Percentiles rank a stretch among this genome's conserved stretches.
phyloP scores from a whole-genome alignment of 2,797 vertebrate species.

The Serranus cabrilla region DNA sequence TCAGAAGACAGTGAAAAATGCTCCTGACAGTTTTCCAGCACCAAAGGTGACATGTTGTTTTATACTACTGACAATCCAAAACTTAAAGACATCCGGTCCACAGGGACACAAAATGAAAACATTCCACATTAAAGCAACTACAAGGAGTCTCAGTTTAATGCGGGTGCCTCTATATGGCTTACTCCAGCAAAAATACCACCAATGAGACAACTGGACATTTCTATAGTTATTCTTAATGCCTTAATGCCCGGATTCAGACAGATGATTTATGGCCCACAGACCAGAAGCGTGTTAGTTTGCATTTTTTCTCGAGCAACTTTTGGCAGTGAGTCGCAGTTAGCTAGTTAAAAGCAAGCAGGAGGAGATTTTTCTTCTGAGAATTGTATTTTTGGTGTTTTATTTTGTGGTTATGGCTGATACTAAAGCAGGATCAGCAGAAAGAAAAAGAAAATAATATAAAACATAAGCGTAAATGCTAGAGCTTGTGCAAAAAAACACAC shows the following conservation, averaged over 20 bases:
- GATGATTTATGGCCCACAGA: too few relatives aligned
- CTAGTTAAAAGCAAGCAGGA: background rate
- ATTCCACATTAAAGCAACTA: background rate
- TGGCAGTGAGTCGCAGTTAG: background rate
- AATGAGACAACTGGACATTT: too few relatives aligned
- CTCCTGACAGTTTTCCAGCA: background rate
- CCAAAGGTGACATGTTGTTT: background rate
- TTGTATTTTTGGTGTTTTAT: background rate
- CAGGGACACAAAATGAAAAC: background rate
- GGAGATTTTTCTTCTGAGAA: background rate
- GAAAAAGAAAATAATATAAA: background rate
- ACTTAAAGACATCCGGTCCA: background rate
- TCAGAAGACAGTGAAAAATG: slow-evolving; percentile 3
- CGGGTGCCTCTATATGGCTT: too few relatives aligned
- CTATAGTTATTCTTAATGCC: too few relatives aligned
- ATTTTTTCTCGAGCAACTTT: background rate
- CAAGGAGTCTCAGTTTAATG: too few relatives aligned
- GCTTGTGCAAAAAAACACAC: background rate
- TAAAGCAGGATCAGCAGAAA: background rate
- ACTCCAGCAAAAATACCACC: too few relatives aligned
- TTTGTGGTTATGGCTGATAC: background rate
- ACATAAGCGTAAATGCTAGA: background rate
- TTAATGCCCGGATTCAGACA: too few relatives aligned
- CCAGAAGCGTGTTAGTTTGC: too few relatives aligned
- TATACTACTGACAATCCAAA: background rate